phyloP scores from a whole-genome alignment of 2,888 invertebrate species.

The Geophilus truncorum region DNA sequence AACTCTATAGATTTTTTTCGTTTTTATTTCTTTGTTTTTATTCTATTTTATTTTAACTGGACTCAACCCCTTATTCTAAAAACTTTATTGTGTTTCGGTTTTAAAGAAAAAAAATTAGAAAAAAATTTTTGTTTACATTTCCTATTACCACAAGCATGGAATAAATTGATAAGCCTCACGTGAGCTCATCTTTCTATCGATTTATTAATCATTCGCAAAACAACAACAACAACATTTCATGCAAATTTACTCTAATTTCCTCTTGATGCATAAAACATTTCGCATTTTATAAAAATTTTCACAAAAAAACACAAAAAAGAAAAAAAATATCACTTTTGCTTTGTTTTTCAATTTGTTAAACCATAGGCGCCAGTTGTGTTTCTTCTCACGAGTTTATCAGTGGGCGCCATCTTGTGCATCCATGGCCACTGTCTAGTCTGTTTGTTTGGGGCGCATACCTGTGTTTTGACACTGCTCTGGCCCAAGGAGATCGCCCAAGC shows the following conservation, averaged over 20 bases:
- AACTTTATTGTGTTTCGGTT: neutral
- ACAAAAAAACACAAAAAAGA: neutral
- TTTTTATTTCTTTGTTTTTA: neutral
- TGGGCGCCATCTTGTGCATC: constrained; percentile 3
- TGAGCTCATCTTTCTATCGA: neutral
- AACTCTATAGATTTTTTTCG: neutral
- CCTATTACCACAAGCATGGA: neutral
- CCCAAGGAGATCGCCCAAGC: constrained; percentile 1
- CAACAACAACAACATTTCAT: neutral
- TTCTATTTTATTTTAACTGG: neutral
- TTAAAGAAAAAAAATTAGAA: neutral
- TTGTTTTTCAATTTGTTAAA: constrained; percentile 15
- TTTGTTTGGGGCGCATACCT: constrained; percentile 16
- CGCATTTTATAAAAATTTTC: neutral
- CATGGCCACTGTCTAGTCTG: constrained; percentile 12
- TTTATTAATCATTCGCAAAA: neutral
- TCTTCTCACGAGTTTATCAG: neutral
- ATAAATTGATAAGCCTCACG: neutral
- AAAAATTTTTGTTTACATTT: neutral
- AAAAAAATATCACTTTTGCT: neutral
- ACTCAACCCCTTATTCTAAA: neutral
- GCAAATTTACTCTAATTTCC: neutral
- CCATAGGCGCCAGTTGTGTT: neutral
- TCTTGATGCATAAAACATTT: neutral
- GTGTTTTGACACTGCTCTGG: neutral